Evolutionary conservation across 2,888 invertebrate genomes (phyloP).

Genomic region (Calameuta filiformis): DNA sequence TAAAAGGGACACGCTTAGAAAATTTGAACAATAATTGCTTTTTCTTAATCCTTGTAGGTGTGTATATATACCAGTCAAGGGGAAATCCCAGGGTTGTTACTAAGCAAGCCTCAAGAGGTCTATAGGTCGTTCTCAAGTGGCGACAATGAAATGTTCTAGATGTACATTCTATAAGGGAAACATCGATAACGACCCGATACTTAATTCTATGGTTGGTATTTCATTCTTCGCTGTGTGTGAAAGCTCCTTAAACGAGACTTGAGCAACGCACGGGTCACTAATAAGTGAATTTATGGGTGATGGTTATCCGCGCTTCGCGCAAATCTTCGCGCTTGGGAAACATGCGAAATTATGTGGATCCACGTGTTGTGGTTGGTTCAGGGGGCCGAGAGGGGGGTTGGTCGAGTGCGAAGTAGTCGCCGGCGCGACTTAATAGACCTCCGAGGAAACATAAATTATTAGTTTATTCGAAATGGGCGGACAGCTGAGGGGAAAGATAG

Average conservation of each 20-base stretch:
- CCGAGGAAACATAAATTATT: slow-evolving; percentile 40
- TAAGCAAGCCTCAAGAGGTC: background rate
- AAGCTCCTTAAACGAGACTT: background rate
- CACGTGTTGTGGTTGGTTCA: slow-evolving; percentile 19
- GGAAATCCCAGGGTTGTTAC: background rate
- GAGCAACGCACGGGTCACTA: slow-evolving; percentile 5
- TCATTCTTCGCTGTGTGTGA: background rate
- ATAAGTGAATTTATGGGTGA: slow-evolving; percentile 5
- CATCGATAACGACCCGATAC: background rate
- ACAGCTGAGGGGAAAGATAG: background rate
- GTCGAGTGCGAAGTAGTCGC: background rate
- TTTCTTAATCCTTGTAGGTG: background rate
- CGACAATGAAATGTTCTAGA: background rate
- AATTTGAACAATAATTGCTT: background rate
- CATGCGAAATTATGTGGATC: slow-evolving; percentile 21
- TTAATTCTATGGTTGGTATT: background rate
- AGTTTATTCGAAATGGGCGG: slow-evolving; percentile 17
- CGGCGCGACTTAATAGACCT: slow-evolving; percentile 36
- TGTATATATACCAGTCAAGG: background rate
- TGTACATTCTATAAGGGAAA: background rate
- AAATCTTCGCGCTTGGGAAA: background rate
- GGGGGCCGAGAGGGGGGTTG: background rate
- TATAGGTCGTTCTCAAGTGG: background rate
- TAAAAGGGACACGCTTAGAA: background rate
- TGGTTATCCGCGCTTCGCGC: background rate